These are phyloP conservation scores for Xerus inauris DNA, from an alignment of 2,113 vertebrate species.

Conservation along the genomic window DNA sequence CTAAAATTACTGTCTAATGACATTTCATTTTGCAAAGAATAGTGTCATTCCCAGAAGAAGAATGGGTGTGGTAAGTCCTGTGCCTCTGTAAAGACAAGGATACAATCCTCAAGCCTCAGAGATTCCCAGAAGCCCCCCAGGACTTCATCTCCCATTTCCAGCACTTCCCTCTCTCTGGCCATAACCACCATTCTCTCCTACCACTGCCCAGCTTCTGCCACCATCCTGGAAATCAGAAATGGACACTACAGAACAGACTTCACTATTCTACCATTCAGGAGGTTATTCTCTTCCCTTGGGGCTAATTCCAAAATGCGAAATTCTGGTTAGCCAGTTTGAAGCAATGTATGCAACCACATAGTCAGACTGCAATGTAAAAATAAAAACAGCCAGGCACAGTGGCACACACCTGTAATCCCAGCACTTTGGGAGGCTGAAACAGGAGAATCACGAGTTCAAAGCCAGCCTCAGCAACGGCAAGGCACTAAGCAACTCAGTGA, in stretches of 20 bases:
- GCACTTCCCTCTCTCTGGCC: background rate
- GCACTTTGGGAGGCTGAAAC: no score
- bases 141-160: background rate
- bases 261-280: background rate
- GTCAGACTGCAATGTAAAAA: background rate
- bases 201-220: background rate
- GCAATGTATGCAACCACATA: background rate
- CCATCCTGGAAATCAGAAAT: background rate
- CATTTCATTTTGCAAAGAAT: background rate
- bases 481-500: no score
- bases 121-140: background rate
- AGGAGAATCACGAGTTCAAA: no score
- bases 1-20: background rate
- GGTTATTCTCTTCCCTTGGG: background rate
- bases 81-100: background rate
- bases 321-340: background rate
- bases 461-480: no score
- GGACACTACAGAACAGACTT: background rate
- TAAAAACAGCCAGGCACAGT: no score
- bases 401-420: no score
- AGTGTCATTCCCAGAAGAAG: background rate
- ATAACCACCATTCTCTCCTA: background rate
- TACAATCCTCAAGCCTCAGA: background rate
- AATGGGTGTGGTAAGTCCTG: background rate
- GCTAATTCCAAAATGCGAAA: background rate